Evolutionary conservation across 2,797 vertebrate genomes (phyloP).

Genomic region (Distichodus sexfasciatus): DNA sequence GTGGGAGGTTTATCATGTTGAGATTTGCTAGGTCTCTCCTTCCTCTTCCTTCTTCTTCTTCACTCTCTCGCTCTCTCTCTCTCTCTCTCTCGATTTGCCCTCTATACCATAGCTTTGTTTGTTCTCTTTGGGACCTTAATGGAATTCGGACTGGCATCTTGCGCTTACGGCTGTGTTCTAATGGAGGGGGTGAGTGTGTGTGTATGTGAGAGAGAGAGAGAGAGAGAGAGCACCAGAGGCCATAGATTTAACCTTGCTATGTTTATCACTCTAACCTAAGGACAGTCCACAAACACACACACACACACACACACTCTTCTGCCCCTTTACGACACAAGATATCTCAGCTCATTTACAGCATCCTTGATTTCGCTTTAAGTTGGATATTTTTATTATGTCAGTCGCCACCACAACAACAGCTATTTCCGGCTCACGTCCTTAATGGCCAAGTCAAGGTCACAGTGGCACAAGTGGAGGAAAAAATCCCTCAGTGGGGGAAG

Average conservation of each 20-base stretch:
- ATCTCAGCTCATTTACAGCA: no score
- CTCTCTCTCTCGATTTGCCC: constrained; percentile 5
- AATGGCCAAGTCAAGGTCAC: no score
- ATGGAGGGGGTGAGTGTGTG: constrained; percentile 11
- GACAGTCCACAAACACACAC: constrained; percentile 2
- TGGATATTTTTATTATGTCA: no score
- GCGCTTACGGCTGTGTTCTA: constrained; percentile 28
- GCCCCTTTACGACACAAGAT: background rate
- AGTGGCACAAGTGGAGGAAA: no score
- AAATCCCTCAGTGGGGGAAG: no score
- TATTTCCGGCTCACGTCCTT: no score
- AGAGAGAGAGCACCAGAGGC: constrained; percentile 1
- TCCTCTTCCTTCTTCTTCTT: background rate
- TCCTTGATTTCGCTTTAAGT: no score
- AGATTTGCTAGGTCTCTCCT: background rate
- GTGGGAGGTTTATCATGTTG: no score
- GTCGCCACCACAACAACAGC: no score
- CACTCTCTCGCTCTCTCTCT: constrained; percentile 7
- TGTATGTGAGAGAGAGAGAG: constrained; percentile 3
- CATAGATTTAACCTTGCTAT: constrained; percentile 17
- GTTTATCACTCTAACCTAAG: constrained; percentile 25
- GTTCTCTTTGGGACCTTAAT: constrained; percentile 40
- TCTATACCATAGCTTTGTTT: constrained; percentile 16
- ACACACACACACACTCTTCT: background rate
- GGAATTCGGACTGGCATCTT: constrained; percentile 43